A percentile compares a stretch with the other conserved stretches of the same genome.
Conservation (phyloP, 2,797 vertebrate genomes). For the Pangasius larnaudii region DNA sequence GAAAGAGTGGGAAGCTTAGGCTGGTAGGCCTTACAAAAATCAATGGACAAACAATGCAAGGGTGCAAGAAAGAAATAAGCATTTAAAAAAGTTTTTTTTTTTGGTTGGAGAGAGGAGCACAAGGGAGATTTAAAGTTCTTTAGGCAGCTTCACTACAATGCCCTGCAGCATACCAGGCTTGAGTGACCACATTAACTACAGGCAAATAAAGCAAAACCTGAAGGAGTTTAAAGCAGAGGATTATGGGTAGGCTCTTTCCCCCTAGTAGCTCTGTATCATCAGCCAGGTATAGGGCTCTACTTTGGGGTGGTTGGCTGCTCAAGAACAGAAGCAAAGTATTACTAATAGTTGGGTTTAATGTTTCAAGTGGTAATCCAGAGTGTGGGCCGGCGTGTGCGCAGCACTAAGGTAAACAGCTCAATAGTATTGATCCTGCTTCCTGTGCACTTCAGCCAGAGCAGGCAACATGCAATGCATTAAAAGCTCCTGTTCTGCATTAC, state of each 20-base stretch:
- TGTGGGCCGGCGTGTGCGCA: constrained; percentile 66
- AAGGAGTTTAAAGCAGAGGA: constrained; percentile 73
- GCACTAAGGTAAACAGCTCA: constrained; percentile 86
- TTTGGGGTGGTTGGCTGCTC: constrained; percentile 66
- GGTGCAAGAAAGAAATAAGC: constrained; percentile 69
- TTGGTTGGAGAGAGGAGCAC: constrained; percentile 55
- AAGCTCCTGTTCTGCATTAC: constrained; percentile 71
- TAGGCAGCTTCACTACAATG: constrained; percentile 70
- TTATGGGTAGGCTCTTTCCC: constrained; percentile 65
- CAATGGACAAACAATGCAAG: constrained; percentile 77
- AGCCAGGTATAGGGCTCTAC: constrained; percentile 51
- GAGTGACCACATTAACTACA: constrained; percentile 78
- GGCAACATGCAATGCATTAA: constrained; percentile 78
- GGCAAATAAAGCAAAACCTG: constrained; percentile 69
- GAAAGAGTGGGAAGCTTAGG: constrained; percentile 47
- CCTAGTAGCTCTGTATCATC: constrained; percentile 17
- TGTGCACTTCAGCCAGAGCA: constrained; percentile 68
- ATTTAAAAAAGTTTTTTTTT: constrained; percentile 72
- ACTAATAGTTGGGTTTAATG: constrained; percentile 85
- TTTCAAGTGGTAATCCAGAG: constrained; percentile 80
- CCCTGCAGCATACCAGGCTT: constrained; percentile 78
- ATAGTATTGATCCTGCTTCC: constrained; percentile 82
- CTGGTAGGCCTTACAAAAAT: constrained; percentile 70
- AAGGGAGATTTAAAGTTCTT: constrained; percentile 32
- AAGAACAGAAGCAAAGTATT: constrained; percentile 78